A percentile compares a stretch with the other conserved stretches of the same genome.
These are phyloP conservation scores for Pteria penguin DNA, from an alignment of 2,888 invertebrate species.

Conservation along the genomic window DNA sequence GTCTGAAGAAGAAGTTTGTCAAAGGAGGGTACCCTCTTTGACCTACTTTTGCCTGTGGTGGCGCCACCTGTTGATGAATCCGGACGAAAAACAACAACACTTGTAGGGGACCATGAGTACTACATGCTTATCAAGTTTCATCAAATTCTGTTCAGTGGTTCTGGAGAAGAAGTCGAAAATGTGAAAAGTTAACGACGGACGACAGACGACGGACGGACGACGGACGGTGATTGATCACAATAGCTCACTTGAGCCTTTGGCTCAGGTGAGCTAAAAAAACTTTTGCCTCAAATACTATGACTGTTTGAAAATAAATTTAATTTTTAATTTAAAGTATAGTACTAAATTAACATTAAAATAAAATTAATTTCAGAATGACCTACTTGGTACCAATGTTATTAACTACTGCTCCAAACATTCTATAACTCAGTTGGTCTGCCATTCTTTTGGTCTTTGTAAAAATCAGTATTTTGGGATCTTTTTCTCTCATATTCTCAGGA, in stretches of 20 bases:
- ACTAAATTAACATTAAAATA: too few relatives aligned
- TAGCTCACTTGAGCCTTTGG: neutral
- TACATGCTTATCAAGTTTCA: neutral
- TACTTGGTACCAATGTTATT: neutral
- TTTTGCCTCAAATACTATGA: too few relatives aligned
- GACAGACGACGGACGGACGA: neutral
- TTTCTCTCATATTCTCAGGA: slow-evolving; percentile 73
- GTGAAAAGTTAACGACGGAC: neutral
- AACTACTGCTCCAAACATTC: slow-evolving; percentile 84
- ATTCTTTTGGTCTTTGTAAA: slow-evolving; percentile 98
- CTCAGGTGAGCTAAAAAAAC: neutral
- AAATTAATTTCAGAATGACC: neutral
- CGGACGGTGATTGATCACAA: neutral
- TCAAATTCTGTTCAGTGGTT: neutral
- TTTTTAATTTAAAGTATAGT: too few relatives aligned
- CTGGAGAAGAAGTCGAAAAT: neutral
- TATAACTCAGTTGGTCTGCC: slow-evolving; percentile 91
- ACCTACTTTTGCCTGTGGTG: neutral
- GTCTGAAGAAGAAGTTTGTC: too few relatives aligned
- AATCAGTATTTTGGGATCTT: slow-evolving; percentile 93
- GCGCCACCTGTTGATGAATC: neutral
- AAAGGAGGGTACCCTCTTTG: too few relatives aligned
- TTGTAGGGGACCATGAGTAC: neutral
- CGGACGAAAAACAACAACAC: neutral
- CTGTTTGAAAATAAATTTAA: too few relatives aligned